phyloP scores from a whole-genome alignment of 2,797 vertebrate species.

The Sebastes jordani region DNA sequence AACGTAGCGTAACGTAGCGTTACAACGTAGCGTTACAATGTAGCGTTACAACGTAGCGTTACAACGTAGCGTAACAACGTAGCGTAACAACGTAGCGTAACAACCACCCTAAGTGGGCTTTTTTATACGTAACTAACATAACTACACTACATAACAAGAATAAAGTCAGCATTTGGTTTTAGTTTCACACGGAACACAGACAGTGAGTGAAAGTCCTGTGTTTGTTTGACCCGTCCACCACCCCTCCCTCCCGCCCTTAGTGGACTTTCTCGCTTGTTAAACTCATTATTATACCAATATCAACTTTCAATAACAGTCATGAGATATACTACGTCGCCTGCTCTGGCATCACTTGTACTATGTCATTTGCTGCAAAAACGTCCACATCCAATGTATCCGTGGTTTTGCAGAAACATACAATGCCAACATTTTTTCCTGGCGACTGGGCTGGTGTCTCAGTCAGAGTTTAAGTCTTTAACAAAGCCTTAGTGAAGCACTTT shows the following conservation, averaged over 20 bases:
- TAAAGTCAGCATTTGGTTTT: no score
- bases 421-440: neutral
- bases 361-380: neutral
- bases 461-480: slow-evolving; percentile 15
- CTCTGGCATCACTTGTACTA: neutral
- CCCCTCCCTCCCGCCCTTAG: no score
- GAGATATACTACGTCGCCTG: neutral
- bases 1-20: fast-evolving
- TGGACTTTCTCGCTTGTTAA: no score
- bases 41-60: fast-evolving
- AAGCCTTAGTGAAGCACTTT: slow-evolving; percentile 14
- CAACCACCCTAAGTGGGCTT: neutral
- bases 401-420: neutral
- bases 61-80: no score
- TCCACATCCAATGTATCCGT: neutral
- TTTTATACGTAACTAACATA: no score
- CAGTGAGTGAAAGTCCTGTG: no score
- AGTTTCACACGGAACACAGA: no score
- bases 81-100: neutral
- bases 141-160: no score
- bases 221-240: no score
- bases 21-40: fast-evolving
- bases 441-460: neutral
- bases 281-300: neutral
- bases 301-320: neutral